A percentile compares a stretch with the other conserved stretches of the same genome.
phyloP scores from a whole-genome alignment of 2,113 vertebrate genomes.

The Romanogobio albipinnatus region DNA sequence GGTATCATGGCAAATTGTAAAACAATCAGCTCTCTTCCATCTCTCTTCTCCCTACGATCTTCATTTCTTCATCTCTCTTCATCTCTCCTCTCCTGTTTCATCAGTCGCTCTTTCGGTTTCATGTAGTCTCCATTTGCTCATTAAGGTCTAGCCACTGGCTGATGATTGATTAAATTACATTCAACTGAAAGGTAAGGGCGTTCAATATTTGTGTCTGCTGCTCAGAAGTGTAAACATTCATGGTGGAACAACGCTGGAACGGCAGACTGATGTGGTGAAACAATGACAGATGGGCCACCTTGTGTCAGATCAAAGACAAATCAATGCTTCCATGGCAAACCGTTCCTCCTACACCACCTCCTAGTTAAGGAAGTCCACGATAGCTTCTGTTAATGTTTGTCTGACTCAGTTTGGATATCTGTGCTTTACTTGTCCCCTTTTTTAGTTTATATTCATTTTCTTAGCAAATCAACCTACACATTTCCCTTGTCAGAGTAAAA shows the following conservation, averaged over 20 bases:
- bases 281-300: constrained; percentile 31
- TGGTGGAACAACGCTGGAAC: constrained; percentile 48
- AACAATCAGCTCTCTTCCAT: background rate
- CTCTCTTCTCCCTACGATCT: background rate
- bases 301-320: constrained; percentile 41
- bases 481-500: background rate
- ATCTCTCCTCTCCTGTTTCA: constrained; percentile 32
- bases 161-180: constrained; percentile 73
- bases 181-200: constrained; percentile 61
- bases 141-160: constrained; percentile 56
- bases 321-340: constrained; percentile 27
- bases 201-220: constrained; percentile 75
- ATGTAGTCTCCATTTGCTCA: constrained; percentile 43
- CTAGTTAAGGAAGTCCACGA: constrained; percentile 9
- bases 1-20: background rate
- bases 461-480: background rate
- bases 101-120: background rate
- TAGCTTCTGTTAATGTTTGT: constrained; percentile 12
- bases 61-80: background rate
- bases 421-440: constrained; percentile 40
- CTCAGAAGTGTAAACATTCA: constrained; percentile 69
- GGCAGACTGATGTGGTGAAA: constrained; percentile 33
- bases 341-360: background rate
- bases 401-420: background rate
- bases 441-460: background rate